A percentile compares a stretch with the other conserved stretches of the same genome.
Evolutionary conservation across 2,888 invertebrate genomes (phyloP).

Genomic region (Cryptops parisi): DNA sequence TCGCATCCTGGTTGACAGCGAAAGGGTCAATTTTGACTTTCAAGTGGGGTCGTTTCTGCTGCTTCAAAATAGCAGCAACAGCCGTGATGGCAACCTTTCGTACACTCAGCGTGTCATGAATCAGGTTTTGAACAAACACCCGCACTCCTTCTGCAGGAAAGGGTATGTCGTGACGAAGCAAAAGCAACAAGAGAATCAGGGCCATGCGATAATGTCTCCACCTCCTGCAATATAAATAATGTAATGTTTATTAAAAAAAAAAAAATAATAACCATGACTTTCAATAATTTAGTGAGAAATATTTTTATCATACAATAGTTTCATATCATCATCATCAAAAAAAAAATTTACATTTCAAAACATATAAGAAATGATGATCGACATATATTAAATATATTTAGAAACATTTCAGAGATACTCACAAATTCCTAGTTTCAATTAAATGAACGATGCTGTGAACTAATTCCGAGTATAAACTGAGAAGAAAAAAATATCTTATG

Average conservation of each 20-base stretch:
- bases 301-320: no score
- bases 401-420: no score
- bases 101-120: slow-evolving; percentile 65
- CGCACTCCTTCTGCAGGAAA: slow-evolving; percentile 48
- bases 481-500: not conserved
- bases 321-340: no score
- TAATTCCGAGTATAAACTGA: slow-evolving; percentile 26
- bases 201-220: slow-evolving; percentile 70
- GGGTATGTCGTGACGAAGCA: slow-evolving; percentile 53
- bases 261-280: not conserved
- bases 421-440: slow-evolving; percentile 31
- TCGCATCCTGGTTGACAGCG: no score
- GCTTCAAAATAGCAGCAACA: slow-evolving; percentile 33
- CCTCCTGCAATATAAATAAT: slow-evolving; percentile 43
- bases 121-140: slow-evolving; percentile 47
- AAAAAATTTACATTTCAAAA: no score
- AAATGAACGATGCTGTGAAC: slow-evolving; percentile 27
- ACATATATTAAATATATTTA: no score
- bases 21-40: slow-evolving; percentile 46
- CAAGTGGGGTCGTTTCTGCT: slow-evolving; percentile 51
- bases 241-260: no score
- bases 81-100: slow-evolving; percentile 39
- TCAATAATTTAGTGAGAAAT: no score
- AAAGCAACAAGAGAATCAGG: slow-evolving; percentile 51
- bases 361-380: no score